phyloP scores from a whole-genome alignment of 1,140 invertebrate species.

The Caenorhabditis latens region DNA sequence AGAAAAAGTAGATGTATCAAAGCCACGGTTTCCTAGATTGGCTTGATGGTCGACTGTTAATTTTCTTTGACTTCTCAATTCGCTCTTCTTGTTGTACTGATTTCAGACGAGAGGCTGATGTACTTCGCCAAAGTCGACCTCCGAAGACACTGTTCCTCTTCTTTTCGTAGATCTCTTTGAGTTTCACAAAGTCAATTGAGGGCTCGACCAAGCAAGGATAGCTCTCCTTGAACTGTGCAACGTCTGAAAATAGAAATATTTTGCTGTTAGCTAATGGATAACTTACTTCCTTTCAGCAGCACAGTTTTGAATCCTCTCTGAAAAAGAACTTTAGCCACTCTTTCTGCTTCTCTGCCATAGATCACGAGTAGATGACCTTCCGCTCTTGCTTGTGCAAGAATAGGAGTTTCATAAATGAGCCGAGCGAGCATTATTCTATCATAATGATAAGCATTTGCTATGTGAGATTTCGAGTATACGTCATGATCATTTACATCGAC shows the following conservation, averaged over 20 bases:
- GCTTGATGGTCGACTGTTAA: conserved; percentile 10
- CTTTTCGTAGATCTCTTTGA: conserved; percentile 25
- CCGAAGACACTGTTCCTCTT: conserved; percentile 44
- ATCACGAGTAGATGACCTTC: conserved; percentile 43
- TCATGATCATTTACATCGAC: conserved; percentile 42
- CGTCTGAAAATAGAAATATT: background rate
- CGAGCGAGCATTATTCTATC: conserved; percentile 45
- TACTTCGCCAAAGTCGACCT: conserved; percentile 52
- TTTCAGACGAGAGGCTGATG: conserved; percentile 48
- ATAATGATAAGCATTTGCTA: conserved; percentile 31
- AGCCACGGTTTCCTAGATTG: conserved; percentile 45
- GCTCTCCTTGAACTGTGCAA: conserved; percentile 42
- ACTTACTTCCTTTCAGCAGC: conserved; percentile 52
- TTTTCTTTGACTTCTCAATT: conserved; percentile 13
- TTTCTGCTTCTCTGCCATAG: conserved; percentile 41
- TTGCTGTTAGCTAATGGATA: background rate
- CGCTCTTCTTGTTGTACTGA: conserved; percentile 8
- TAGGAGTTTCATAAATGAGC: background rate
- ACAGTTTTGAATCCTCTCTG: conserved; percentile 53
- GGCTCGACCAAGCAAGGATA: conserved; percentile 9
- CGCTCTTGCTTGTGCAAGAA: conserved; percentile 10
- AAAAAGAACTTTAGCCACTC: conserved; percentile 16
- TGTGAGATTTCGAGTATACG: conserved; percentile 3
- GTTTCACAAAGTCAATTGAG: conserved; percentile 31
- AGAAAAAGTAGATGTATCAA: background rate